Conservation (phyloP, 2,113 vertebrate genomes). For the Ammodramus savannarum region DNA sequence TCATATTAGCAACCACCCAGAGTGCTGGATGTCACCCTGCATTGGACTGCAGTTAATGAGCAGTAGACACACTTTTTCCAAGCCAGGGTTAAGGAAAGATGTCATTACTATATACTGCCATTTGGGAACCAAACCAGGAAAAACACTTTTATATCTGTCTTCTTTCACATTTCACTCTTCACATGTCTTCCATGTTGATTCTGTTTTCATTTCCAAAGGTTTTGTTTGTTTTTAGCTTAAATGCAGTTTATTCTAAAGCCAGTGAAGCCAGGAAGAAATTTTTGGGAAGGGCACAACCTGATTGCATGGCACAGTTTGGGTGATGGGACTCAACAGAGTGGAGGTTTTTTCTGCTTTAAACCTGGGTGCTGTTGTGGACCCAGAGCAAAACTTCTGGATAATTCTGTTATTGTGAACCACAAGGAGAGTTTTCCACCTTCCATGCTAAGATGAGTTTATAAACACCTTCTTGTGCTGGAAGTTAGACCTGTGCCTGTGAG, state of each 20-base stretch:
- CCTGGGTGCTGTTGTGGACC: neutral
- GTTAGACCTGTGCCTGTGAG: neutral
- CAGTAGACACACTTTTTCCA: neutral
- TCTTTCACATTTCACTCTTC: neutral
- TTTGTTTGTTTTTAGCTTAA: neutral
- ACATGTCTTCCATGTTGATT: neutral
- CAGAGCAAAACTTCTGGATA: neutral
- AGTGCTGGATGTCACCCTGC: neutral
- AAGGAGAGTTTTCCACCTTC: neutral
- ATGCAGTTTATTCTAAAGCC: neutral
- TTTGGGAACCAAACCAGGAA: constrained; percentile 12
- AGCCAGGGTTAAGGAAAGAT: constrained; percentile 3
- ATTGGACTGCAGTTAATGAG: neutral
- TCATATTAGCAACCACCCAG: neutral
- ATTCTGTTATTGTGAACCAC: neutral
- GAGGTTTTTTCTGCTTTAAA: neutral
- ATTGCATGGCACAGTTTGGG: neutral
- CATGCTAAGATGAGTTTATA: neutral
- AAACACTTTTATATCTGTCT: neutral
- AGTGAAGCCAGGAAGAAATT: neutral
- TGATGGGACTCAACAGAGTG: neutral
- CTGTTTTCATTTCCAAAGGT: neutral
- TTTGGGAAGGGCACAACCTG: neutral
- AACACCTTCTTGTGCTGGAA: neutral
- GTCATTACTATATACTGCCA: neutral